Percentiles rank a stretch among this genome's conserved stretches.
Conservation (phyloP, 2,797 vertebrate genomes). For the Esox masquinongy region DNA sequence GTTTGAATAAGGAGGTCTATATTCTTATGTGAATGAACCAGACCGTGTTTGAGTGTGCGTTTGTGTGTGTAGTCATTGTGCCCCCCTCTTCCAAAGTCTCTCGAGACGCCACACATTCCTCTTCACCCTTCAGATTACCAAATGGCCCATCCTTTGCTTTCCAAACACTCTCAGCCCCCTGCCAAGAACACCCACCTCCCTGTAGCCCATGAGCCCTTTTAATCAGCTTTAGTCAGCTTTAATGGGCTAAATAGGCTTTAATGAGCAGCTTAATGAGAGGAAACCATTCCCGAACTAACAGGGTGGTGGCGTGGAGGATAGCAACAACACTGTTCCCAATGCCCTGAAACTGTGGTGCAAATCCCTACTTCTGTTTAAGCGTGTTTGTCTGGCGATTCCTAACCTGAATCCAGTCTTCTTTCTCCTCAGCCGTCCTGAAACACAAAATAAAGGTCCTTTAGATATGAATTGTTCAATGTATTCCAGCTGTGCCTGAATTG, state of each 20-base stretch:
- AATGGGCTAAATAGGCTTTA: conserved; percentile 56
- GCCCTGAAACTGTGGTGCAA: background rate
- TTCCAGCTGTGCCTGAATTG: background rate
- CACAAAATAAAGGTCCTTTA: conserved; percentile 29
- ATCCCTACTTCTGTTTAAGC: background rate
- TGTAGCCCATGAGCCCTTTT: conserved; percentile 40
- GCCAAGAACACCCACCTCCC: conserved; percentile 1
- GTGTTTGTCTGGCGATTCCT: conserved; percentile 44
- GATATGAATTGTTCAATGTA: background rate
- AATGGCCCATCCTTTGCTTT: conserved; percentile 14
- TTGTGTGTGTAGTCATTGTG: background rate
- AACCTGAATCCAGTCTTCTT: conserved; percentile 94
- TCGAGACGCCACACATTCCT: conserved; percentile 12
- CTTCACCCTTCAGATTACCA: background rate
- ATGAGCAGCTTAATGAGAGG: conserved; percentile 48
- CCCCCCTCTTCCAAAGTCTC: background rate
- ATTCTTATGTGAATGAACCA: background rate
- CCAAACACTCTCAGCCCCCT: background rate
- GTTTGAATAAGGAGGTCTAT: background rate
- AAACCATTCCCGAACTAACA: conserved; percentile 47
- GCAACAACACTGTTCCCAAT: conserved; percentile 32
- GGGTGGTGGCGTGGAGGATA: conserved; percentile 33
- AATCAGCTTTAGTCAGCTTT: conserved; percentile 58
- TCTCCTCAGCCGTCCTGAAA: conserved; percentile 92
- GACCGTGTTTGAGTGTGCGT: background rate